Evolutionary conservation across 1,140 invertebrate species (phyloP).

Genomic region (Oedothorax gibbosus): DNA sequence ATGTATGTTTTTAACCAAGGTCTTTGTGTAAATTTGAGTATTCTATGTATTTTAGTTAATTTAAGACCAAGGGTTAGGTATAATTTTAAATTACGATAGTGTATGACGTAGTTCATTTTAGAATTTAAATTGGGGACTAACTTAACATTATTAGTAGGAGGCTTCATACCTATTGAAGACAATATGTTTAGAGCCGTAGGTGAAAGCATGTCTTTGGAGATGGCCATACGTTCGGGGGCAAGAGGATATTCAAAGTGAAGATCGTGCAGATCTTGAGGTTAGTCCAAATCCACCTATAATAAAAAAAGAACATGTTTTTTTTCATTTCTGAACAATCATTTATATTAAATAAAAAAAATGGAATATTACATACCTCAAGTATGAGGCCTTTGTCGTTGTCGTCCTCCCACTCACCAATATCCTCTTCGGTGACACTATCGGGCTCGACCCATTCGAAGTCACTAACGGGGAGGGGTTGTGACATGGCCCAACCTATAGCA

Average conservation of each 20-base stretch:
- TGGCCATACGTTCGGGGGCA: constrained; percentile 64
- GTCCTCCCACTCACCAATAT: constrained; percentile 56
- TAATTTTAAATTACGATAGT: constrained; percentile 71
- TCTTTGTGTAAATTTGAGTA: constrained; percentile 60
- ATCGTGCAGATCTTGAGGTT: constrained; percentile 63
- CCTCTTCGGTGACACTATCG: background rate
- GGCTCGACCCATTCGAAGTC: constrained; percentile 53
- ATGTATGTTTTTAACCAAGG: constrained; percentile 16
- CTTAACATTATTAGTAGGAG: background rate
- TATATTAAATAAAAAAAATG: too few species aligned
- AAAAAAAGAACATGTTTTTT: too few species aligned
- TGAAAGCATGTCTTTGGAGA: constrained; percentile 48
- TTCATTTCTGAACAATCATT: too few species aligned
- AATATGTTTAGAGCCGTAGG: background rate
- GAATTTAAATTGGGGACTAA: too few species aligned
- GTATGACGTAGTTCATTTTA: constrained; percentile 62
- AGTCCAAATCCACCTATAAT: constrained; percentile 60
- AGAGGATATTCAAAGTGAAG: constrained; percentile 68
- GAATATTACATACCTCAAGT: constrained; percentile 57
- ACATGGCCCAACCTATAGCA: constrained; percentile 29
- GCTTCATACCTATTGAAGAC: background rate
- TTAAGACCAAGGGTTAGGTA: constrained; percentile 68
- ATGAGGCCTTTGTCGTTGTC: constrained; percentile 61
- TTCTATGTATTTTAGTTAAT: constrained; percentile 62
- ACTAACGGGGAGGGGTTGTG: background rate